These are phyloP conservation scores for Troides aeacus DNA, from an alignment of 2,888 invertebrate genomes.

Conservation along the genomic window DNA sequence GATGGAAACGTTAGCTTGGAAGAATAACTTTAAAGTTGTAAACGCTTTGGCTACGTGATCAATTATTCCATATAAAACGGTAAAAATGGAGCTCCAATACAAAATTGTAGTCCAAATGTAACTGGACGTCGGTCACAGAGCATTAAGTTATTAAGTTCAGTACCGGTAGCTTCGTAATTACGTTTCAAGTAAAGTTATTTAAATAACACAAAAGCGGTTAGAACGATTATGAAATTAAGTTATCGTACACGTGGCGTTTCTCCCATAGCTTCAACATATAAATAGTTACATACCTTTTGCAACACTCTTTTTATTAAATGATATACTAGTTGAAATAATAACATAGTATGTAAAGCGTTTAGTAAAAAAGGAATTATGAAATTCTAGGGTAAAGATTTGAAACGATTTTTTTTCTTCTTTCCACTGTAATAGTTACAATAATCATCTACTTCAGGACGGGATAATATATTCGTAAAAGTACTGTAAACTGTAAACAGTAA, in stretches of 20 bases:
- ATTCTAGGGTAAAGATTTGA: too few species aligned
- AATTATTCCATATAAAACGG: constrained; percentile 32
- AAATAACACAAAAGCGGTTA: constrained; percentile 4
- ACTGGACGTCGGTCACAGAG: constrained; percentile 41
- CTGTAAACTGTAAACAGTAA: too few species aligned
- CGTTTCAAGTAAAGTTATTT: constrained; percentile 14
- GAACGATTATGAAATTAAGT: neutral
- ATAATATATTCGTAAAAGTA: too few species aligned
- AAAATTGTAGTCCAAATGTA: constrained; percentile 39
- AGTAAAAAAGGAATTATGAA: too few species aligned
- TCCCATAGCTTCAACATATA: neutral
- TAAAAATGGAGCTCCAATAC: constrained; percentile 44
- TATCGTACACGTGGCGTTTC: constrained; percentile 5
- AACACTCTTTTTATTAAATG: too few species aligned
- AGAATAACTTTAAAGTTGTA: neutral
- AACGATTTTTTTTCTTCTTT: too few species aligned
- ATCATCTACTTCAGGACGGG: too few species aligned
- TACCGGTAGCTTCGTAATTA: constrained; percentile 16
- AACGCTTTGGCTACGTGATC: constrained; percentile 8
- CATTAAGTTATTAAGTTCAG: constrained; percentile 68
- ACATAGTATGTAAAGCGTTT: too few species aligned
- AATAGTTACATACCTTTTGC: neutral
- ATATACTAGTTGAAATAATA: too few species aligned
- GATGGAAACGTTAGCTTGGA: constrained; percentile 21
- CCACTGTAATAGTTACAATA: too few species aligned